These are phyloP conservation scores for Noctua janthe DNA, from an alignment of 2,888 invertebrate genomes.

Conservation along the genomic window DNA sequence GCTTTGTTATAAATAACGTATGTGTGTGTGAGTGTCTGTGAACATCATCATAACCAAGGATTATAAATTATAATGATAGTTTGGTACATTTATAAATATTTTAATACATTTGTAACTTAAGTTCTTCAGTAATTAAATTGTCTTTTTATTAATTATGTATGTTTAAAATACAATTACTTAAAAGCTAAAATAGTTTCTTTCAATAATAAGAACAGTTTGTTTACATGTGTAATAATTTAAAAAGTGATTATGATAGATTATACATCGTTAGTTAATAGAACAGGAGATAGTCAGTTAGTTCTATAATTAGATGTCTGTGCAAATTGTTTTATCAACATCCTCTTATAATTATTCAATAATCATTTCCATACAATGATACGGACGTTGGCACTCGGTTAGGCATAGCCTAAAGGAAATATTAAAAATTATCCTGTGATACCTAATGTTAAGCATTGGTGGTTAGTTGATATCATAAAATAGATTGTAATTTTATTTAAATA, in stretches of 20 bases:
- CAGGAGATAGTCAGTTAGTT: conserved; percentile 11
- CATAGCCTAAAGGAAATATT: conserved; percentile 48
- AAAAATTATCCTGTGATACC: conserved; percentile 49
- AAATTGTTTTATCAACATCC: conserved; percentile 47
- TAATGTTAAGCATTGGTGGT: conserved; percentile 13
- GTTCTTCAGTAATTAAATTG: background rate
- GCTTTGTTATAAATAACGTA: conserved; percentile 5
- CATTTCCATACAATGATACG: conserved; percentile 49
- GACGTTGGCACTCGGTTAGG: conserved; percentile 13
- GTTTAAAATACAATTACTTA: conserved; percentile 6
- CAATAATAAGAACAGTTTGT: conserved; percentile 5
- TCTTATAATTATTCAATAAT: conserved; percentile 40
- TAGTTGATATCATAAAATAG: conserved; percentile 30
- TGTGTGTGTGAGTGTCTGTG: background rate
- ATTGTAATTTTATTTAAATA: conserved; percentile 52
- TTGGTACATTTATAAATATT: conserved; percentile 8
- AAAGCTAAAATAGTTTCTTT: background rate
- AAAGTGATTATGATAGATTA: conserved; percentile 10
- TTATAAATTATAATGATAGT: background rate
- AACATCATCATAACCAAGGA: background rate
- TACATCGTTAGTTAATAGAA: conserved; percentile 10
- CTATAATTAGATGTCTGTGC: conserved; percentile 29
- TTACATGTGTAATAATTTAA: conserved; percentile 1
- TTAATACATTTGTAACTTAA: background rate
- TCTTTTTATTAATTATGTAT: conserved; percentile 4